Conservation (phyloP, 2,113 vertebrate genomes). For the Osmerus mordax region DNA sequence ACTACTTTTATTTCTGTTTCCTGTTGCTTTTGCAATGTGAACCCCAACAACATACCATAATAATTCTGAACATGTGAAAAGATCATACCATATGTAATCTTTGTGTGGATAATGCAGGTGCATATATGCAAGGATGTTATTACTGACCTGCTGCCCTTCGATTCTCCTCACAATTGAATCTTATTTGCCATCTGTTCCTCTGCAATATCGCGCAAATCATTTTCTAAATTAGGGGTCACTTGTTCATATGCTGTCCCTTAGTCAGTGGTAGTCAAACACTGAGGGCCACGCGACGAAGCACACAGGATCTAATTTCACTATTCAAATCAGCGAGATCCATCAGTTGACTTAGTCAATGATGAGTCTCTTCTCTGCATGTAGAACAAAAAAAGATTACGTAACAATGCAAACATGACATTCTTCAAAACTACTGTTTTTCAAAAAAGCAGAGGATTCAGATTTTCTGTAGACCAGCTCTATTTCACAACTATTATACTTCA, state of each 20-base stretch:
- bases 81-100: neutral
- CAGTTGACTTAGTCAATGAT: conserved; percentile 23
- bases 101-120: conserved; percentile 19
- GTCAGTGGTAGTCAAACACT: conserved; percentile 89
- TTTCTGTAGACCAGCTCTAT: neutral
- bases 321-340: conserved; percentile 78
- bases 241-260: conserved; percentile 83
- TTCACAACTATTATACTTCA: neutral
- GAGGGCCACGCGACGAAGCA: conserved; percentile 71
- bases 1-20: no score
- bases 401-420: conserved; percentile 33
- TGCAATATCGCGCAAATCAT: conserved; percentile 89
- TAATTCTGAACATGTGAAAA: no score
- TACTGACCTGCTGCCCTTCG: conserved; percentile 42
- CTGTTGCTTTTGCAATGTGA: no score
- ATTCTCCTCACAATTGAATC: conserved; percentile 55
- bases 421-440: neutral
- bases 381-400: conserved; percentile 11
- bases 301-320: conserved; percentile 84
- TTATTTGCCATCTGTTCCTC: conserved; percentile 88
- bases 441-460: neutral
- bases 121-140: conserved; percentile 30
- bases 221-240: conserved; percentile 87
- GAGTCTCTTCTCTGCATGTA: conserved; percentile 32
- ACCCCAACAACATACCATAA: no score